Base-by-base conservation (phyloP, 1,140 invertebrate genomes). In the Potamilus streckersoni region DNA sequence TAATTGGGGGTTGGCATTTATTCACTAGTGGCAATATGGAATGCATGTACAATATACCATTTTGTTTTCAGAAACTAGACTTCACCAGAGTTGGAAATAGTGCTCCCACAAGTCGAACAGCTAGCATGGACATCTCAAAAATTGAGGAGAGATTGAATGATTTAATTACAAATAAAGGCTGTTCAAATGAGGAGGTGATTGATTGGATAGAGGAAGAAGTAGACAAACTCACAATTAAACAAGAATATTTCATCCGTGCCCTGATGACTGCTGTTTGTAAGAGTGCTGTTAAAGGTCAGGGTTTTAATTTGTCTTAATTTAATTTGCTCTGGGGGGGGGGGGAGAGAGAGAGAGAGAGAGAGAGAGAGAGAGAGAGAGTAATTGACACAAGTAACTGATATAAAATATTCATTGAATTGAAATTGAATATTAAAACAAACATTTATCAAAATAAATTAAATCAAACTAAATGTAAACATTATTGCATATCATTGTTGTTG, bases 221-320 rank as follows among this genome's bases (percentile, higher is more conserved):
- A 17, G 80, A 80, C 55, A 84, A 86, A 56, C 72, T 71, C 61
- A 82, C 79, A 56, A 80, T 71, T 1, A 86, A 84, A 78, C 74
- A 83, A 57, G 74, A 79, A 20, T 59, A 76, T 12, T 90, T 91
- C 79, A 85, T 96, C 82, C 91, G 94, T 83, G 91, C 92, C 69
- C 91, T 96, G 79, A 94, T 94, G 76, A 94, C 94, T 84, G 93
- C 94, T 57, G 92, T 96, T 73, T 88, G 87, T 79, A 79, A 81
- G 66, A 86, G 84, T 85, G 84, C 83, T 69, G 85, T 90, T 73
- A 79, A 76, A 82, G 89, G 89, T 89, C 73, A 65, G 81, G 38
- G 8, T 38, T 6, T 6, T 6, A 6, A 38, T 2, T 5, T 38
- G 38, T 38, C 1, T 6, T n/a, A n/a, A n/a, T 38, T 38, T 8